Conservation (phyloP, 2,888 invertebrate species). For the Caenorhabditis becei region DNA sequence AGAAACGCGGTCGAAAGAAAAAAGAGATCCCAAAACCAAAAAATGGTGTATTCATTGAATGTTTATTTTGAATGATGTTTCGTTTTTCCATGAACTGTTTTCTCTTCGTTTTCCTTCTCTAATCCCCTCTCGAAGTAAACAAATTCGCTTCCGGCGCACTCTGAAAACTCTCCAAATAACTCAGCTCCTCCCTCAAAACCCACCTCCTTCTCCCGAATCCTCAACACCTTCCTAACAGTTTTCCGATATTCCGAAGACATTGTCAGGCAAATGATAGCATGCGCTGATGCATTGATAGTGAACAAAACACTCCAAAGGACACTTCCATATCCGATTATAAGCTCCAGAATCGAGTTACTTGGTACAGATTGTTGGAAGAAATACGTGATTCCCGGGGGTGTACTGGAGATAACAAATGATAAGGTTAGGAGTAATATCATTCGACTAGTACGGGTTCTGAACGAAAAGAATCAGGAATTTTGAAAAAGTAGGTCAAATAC, state of each 20-base stretch:
- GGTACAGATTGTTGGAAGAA: neutral
- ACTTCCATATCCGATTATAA: too few relatives aligned
- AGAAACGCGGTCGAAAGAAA: too few relatives aligned
- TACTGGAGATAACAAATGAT: neutral
- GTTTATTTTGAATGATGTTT: too few relatives aligned
- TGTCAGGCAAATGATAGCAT: slow-evolving; percentile 14
- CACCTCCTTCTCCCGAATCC: neutral
- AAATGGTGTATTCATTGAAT: too few relatives aligned
- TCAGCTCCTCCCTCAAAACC: too few relatives aligned
- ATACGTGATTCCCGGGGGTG: neutral
- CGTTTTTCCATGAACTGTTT: too few relatives aligned
- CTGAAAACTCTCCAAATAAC: neutral
- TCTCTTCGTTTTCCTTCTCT: too few relatives aligned
- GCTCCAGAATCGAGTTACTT: neutral
- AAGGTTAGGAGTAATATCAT: neutral
- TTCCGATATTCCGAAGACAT: slow-evolving; percentile 30
- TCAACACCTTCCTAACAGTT: neutral
- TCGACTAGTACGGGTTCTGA: neutral
- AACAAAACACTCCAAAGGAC: slow-evolving; percentile 5
- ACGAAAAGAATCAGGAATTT: neutral
- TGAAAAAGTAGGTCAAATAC: neutral
- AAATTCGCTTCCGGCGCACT: too few relatives aligned
- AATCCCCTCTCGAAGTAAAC: too few relatives aligned
- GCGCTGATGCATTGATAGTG: slow-evolving; percentile 18
- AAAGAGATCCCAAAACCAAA: too few relatives aligned